Base-by-base conservation (phyloP, 2,113 vertebrate species). In the Salminus brasiliensis region DNA sequence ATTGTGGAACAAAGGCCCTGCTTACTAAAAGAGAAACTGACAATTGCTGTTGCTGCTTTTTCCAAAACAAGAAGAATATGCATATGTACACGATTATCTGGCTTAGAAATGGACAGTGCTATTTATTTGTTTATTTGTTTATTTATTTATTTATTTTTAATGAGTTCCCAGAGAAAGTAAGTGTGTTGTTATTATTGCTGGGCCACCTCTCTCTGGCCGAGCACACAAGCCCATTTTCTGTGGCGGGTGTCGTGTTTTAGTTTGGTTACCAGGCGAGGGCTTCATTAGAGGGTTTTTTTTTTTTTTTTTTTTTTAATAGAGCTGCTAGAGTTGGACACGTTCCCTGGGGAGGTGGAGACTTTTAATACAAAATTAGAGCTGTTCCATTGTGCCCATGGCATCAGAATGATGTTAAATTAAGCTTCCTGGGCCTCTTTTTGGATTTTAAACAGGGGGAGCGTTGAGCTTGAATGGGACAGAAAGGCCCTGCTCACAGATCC, bases 381-480 rank as follows among this genome's bases (percentile, higher is more conserved):
- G 39, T 80, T 76, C 67, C 67, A 74, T 73, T 67, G 76, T 69
- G 73, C 72, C 45, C 5, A 25, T 34, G 29, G 80, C 81, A 60
- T 83, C 78, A 65, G 76, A 41, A 30, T 32, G 55, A 78, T 82
- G 83, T 84, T 85, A 76, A 82, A 85, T 83, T 77, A 27, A 76
- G 76, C 84, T 80, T 80, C 36, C 47, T 39, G 25, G 69, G 21
- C 62, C 57, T 74, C 52, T 47, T 79, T 83, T 72, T 43, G 34
- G 47, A 55, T 80, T 82, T 81, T 34, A 72, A 27, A n/a, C 45
- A 30, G 55, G 66, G 66, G 27, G 30, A 57, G 25, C 34, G 8
- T 23, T 21, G 2, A n/a, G 21, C 23, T 25, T 39, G 52, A 59
- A 47, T 32, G 55, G 47, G 32, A 53, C 62, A 13, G 29, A 67